A percentile compares a stretch with the other conserved stretches of the same genome.
Conservation (phyloP, 2,113 vertebrate species). For the Bubo bubo region DNA sequence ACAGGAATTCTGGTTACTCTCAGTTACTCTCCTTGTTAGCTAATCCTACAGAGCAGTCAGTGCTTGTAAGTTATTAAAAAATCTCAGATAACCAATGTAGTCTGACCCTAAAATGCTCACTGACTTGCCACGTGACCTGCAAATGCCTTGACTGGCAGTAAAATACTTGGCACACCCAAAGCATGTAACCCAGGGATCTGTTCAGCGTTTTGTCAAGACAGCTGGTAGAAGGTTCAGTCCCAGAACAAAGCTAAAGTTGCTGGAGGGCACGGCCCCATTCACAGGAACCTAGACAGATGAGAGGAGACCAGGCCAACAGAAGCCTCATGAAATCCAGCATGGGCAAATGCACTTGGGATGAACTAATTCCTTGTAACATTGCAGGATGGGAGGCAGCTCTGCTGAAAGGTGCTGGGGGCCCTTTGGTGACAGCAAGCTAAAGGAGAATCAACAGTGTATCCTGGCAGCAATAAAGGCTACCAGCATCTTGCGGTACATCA, state of each 20-base stretch:
- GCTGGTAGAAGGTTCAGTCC: not conserved
- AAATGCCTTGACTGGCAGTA: not conserved
- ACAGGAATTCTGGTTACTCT: not conserved
- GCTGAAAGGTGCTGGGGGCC: not conserved
- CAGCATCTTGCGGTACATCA: not conserved
- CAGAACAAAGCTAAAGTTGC: not conserved
- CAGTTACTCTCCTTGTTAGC: not conserved
- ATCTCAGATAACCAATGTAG: not conserved
- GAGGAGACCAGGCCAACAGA: not conserved
- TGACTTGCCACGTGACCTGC: not conserved
- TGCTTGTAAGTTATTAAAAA: not conserved
- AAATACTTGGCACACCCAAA: not conserved
- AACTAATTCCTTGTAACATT: not conserved
- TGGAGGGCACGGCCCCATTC: not conserved
- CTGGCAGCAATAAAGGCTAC: not conserved
- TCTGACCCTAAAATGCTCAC: not conserved
- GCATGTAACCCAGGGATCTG: not conserved
- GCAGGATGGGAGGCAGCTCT: not conserved
- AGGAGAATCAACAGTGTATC: not conserved
- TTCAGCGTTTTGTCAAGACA: not conserved
- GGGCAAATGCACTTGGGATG: not conserved
- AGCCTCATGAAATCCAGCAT: not conserved
- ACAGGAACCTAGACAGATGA: not conserved
- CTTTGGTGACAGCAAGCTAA: not conserved
- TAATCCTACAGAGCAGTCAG: not conserved